A percentile compares a stretch with the other conserved stretches of the same genome.
Conservation (phyloP, 92 coral and sea anemone species). For the Scolanthus callimorphus region DNA sequence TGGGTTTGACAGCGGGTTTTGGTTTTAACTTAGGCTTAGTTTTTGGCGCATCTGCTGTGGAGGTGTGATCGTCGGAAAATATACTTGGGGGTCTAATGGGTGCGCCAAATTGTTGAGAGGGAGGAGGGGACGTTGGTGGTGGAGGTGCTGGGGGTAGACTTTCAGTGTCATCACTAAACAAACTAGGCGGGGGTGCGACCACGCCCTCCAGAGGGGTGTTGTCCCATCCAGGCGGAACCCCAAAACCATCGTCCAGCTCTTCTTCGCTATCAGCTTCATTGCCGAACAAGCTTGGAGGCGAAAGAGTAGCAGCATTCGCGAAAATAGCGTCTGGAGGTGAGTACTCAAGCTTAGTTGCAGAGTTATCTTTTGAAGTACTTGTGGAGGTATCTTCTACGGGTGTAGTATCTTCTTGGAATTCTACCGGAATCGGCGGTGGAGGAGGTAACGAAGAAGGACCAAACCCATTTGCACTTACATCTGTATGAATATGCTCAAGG, state of each 20-base stretch:
- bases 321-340: neutral
- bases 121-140: constrained; percentile 8
- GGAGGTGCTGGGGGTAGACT: constrained; percentile 47
- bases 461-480: neutral
- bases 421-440: constrained; percentile 1
- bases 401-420: neutral
- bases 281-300: constrained; percentile 66
- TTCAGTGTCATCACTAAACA: constrained; percentile 70
- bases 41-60: no score
- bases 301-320: constrained; percentile 5
- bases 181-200: constrained; percentile 61
- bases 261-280: constrained; percentile 31
- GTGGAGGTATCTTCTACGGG: neutral
- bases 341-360: neutral
- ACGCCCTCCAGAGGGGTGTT: neutral
- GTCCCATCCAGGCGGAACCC: constrained; percentile 8
- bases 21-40: neutral
- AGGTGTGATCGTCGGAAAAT: constrained; percentile 27
- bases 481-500: constrained; percentile 6
- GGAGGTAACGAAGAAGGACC: neutral
- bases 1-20: constrained; percentile 1
- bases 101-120: neutral
- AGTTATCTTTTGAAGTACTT: neutral
- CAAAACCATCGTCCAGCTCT: neutral
- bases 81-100: constrained; percentile 27